phyloP scores from a whole-genome alignment of 2,113 vertebrate species.

The Martes martes region DNA sequence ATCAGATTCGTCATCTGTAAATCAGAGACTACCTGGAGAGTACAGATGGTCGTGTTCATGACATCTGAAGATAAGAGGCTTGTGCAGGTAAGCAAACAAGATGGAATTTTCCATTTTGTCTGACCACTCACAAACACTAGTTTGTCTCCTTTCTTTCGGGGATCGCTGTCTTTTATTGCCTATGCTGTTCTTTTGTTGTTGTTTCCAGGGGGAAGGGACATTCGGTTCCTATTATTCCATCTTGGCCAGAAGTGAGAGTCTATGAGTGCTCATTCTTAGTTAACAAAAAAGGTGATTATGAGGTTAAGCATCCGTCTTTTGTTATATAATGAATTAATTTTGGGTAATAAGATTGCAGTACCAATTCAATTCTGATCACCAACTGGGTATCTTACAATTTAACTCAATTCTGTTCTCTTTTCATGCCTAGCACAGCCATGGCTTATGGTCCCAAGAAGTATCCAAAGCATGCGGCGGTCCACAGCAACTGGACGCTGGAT shows the following conservation, averaged over 20 bases:
- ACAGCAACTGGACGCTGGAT: neutral
- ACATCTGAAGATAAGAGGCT: conserved; percentile 94
- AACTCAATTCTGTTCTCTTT: neutral
- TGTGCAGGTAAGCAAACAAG: conserved; percentile 87
- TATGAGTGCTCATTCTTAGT: neutral
- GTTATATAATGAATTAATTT: neutral
- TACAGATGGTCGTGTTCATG: conserved; percentile 95
- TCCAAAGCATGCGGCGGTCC: neutral
- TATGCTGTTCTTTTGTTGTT: neutral
- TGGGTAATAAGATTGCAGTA: neutral
- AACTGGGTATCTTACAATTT: neutral
- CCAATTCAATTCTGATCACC: neutral
- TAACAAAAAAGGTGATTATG: neutral
- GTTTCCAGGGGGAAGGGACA: neutral
- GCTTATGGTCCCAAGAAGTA: neutral
- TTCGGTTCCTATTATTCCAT: neutral
- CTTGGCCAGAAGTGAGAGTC: neutral
- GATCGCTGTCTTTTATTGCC: neutral
- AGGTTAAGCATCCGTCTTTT: neutral
- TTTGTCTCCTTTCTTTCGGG: neutral
- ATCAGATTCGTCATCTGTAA: neutral
- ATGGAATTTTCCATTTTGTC: neutral
- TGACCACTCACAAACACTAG: neutral
- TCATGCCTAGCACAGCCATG: neutral
- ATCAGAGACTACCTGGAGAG: conserved; percentile 78